A percentile compares a stretch with the other conserved stretches of the same genome.
phyloP scores from a whole-genome alignment of 2,888 invertebrate genomes.

The Andricus quercusramuli region DNA sequence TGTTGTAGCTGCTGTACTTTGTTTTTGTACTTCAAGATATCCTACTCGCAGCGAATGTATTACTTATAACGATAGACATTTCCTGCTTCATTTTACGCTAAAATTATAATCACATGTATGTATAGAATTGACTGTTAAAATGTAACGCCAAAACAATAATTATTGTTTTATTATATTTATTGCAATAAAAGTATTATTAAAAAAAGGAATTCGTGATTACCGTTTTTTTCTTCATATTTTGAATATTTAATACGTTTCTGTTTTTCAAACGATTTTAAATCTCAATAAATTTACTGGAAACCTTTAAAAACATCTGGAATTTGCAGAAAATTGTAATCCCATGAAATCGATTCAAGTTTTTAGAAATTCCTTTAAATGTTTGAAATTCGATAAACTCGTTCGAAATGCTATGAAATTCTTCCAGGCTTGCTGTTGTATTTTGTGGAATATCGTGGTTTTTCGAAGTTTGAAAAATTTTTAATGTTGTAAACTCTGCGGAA shows the following conservation, averaged over 20 bases:
- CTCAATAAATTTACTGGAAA: not conserved
- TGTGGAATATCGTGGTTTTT: too few relatives aligned
- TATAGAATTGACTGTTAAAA: constrained; percentile 73
- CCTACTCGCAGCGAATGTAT: constrained; percentile 68
- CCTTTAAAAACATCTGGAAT: not conserved
- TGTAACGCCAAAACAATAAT: constrained; percentile 73
- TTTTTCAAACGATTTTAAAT: not conserved
- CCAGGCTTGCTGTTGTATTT: too few relatives aligned
- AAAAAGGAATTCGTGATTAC: constrained; percentile 44
- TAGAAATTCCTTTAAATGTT: too few relatives aligned
- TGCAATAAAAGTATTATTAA: constrained; percentile 72
- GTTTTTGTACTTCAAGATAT: constrained; percentile 61
- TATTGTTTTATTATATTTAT: constrained; percentile 73
- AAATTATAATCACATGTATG: constrained; percentile 69
- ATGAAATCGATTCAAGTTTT: too few relatives aligned
- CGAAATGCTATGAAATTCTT: too few relatives aligned
- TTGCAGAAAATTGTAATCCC: not conserved
- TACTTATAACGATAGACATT: constrained; percentile 66
- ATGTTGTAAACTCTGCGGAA: too few relatives aligned
- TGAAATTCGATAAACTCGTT: too few relatives aligned
- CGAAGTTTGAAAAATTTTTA: too few relatives aligned
- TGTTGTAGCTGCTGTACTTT: constrained; percentile 66
- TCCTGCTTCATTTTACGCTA: constrained; percentile 69
- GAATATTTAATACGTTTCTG: not conserved
- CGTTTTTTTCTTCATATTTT: too few relatives aligned